phyloP scores from a whole-genome alignment of 2,888 invertebrate species.

The Cephus pulcher region DNA sequence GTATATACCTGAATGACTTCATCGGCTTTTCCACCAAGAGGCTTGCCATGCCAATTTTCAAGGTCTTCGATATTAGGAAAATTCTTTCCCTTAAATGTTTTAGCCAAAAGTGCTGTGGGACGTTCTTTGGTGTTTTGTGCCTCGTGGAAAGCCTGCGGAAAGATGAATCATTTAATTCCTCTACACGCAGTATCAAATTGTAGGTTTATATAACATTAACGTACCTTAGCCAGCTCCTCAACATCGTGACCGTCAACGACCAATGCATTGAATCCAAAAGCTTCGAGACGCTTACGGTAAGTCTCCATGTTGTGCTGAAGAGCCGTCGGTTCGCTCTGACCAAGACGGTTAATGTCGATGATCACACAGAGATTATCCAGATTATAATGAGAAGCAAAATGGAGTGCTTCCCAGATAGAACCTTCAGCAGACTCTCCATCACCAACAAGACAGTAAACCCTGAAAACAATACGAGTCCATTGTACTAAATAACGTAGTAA shows the following conservation, averaged over 20 bases:
- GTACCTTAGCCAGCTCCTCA: slow-evolving; percentile 83
- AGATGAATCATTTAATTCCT: background rate
- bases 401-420: slow-evolving; percentile 96
- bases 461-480: slow-evolving; percentile 59
- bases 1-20: slow-evolving; percentile 71
- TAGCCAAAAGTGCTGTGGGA: slow-evolving; percentile 94
- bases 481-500: slow-evolving; percentile 1
- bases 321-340: slow-evolving; percentile 96
- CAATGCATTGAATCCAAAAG: slow-evolving; percentile 91
- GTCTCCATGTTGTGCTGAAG: slow-evolving; percentile 92
- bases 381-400: slow-evolving; percentile 95
- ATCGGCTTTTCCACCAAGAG: slow-evolving; percentile 86
- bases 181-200: background rate
- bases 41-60: slow-evolving; percentile 99
- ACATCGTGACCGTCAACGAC: slow-evolving; percentile 98
- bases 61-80: slow-evolving; percentile 92
- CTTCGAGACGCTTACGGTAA: slow-evolving; percentile 85
- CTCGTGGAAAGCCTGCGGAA: slow-evolving; percentile 79
- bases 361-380: slow-evolving; percentile 97
- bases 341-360: slow-evolving; percentile 96
- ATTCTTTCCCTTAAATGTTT: slow-evolving; percentile 94
- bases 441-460: slow-evolving; percentile 95
- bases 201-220: slow-evolving; percentile 1
- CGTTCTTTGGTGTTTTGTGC: slow-evolving; percentile 80
- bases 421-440: slow-evolving; percentile 99